Evolutionary conservation across 2,113 vertebrate species (phyloP).

Genomic region (Otolemur garnettii): DNA sequence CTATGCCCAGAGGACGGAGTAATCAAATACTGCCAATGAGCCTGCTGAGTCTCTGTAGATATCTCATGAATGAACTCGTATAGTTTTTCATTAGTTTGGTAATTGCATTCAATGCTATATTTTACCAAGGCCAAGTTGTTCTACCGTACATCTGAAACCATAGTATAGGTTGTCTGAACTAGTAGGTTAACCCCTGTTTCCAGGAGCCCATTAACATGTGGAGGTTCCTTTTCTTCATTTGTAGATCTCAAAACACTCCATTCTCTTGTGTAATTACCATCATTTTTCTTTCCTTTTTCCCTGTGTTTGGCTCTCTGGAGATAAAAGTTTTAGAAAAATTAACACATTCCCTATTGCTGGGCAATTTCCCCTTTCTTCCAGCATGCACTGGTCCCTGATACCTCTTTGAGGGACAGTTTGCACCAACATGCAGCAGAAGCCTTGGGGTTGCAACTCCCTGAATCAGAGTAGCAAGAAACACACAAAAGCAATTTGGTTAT

Average conservation of each 20-base stretch:
- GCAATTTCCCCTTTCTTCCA: not conserved
- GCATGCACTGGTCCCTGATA: not conserved
- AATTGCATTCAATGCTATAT: not conserved
- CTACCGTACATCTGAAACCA: not conserved
- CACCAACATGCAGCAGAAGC: not conserved
- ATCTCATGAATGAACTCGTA: not conserved
- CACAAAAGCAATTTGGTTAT: not conserved
- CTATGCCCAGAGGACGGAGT: not conserved
- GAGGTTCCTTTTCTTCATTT: not conserved
- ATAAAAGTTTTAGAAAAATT: not conserved
- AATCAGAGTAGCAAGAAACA: not conserved
- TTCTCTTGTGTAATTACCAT: not conserved
- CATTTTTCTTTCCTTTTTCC: not conserved
- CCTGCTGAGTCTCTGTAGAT: not conserved
- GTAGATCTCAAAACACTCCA: not conserved
- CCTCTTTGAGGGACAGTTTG: not conserved
- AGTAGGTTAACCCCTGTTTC: not conserved
- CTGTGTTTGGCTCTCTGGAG: not conserved
- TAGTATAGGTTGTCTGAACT: not conserved
- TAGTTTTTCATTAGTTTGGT: not conserved
- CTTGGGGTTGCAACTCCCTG: not conserved
- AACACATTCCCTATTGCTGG: not conserved
- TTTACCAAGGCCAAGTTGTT: not conserved
- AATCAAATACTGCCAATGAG: not conserved
- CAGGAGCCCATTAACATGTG: not conserved